phyloP scores from a whole-genome alignment of 2,888 invertebrate species.

The Zaprionus lineosus region DNA sequence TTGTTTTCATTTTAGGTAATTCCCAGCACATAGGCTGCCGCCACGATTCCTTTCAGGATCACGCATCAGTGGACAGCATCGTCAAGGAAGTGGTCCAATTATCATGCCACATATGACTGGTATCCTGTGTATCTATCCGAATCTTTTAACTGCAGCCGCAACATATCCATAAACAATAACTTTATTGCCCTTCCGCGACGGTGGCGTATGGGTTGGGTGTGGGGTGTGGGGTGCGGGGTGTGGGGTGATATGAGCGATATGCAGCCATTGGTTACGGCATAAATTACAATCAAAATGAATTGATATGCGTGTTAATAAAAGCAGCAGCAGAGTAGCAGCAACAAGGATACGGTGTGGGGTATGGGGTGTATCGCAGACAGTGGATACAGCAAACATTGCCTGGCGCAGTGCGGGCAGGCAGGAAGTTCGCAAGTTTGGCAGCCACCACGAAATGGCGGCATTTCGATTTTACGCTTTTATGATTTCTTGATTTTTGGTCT shows the following conservation, averaged over 20 bases:
- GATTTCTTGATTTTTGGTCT: slow-evolving; percentile 66
- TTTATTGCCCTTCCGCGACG: slow-evolving; percentile 50
- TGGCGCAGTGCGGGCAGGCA: slow-evolving; percentile 31
- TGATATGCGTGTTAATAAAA: slow-evolving; percentile 79
- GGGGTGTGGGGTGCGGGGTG: slow-evolving; percentile 24
- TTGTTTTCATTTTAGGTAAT: no score
- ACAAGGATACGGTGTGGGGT: neutral
- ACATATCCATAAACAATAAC: slow-evolving; percentile 72
- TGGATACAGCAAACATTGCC: no score
- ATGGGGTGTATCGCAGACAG: slow-evolving; percentile 9
- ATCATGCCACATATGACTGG: slow-evolving; percentile 54
- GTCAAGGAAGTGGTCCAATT: slow-evolving; percentile 48
- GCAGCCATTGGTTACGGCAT: slow-evolving; percentile 80
- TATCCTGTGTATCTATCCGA: slow-evolving; percentile 33
- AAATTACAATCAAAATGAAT: slow-evolving; percentile 80
- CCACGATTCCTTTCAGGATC: no score
- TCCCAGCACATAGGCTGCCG: no score
- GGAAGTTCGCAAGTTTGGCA: slow-evolving; percentile 62
- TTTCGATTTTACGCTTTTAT: slow-evolving; percentile 78
- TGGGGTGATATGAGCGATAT: slow-evolving; percentile 68
- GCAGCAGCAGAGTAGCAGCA: slow-evolving; percentile 4
- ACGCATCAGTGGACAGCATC: slow-evolving; percentile 45
- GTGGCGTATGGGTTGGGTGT: neutral
- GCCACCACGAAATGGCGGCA: slow-evolving; percentile 72
- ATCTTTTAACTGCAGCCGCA: slow-evolving; percentile 73